Evolutionary conservation across 2,797 vertebrate genomes (phyloP), one percentile per base, ranked within the genome.

Genomic region (Sebastes taczanowskii): DNA sequence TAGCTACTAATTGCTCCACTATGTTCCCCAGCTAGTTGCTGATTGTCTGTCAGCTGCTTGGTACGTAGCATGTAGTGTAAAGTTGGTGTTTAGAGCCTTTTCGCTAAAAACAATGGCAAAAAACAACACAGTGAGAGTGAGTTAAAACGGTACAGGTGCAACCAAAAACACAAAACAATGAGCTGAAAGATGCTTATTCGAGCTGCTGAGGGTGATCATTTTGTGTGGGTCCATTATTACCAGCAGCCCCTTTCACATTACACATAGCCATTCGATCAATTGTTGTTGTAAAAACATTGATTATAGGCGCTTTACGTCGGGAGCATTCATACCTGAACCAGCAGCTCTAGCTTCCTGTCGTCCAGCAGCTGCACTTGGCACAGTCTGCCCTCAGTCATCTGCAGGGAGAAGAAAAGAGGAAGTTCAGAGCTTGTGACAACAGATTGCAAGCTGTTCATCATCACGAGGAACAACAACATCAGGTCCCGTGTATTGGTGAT

Each of bases 301-400:
- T 32, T 32, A 61, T 6, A 23, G 20, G 6, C 0, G 2, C 60
- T 42, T 55, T 16, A 16, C 27, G 7, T 66, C 16, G n/a, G n/a
- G 14, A 25, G 25, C 18, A 11, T n/a, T 80, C 91, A 0, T 95
- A 99, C 99, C 98, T 99, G 99, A 93, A 99, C 98, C 96, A 99
- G 97, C 93, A 99, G 97, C 95, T 99, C 98, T 78, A 99, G 94
- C 91, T 97, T 98, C 91, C 98, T 97, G 94, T 98, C 97, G 80
- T 99, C 98, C 82, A 99, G 96, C 93, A 99, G 96, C 90, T 97
- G 97, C 81, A 99, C 97, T 94, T 98, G 98, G 92, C 98, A 99
- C 88, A 98, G 95, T 82, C 97, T 95, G 89, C 98, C 99, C 90
- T 99, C 99, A 34, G 97, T 97, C 99, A 99, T 99, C 99, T 99